These are phyloP conservation scores for Phoxinus dragarum DNA, from an alignment of 2,797 vertebrate species.

Conservation along the genomic window DNA sequence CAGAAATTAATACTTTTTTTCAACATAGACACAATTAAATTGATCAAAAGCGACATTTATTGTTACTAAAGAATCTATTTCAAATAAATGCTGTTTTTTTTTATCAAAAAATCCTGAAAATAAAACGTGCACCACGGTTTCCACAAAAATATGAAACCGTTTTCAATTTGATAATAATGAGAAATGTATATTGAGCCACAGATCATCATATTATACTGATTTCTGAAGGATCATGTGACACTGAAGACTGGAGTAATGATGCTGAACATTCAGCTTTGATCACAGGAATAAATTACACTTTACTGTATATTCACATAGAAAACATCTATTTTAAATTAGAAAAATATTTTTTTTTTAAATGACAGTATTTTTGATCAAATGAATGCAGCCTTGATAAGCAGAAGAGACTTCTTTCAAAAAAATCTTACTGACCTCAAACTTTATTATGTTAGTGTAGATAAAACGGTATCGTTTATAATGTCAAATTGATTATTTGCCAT, in stretches of 20 bases:
- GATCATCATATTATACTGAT: neutral
- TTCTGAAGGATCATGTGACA: neutral
- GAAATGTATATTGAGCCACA: neutral
- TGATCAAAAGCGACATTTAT: too few species aligned
- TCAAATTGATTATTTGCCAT: neutral
- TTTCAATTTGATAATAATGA: neutral
- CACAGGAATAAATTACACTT: neutral
- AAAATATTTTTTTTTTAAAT: neutral
- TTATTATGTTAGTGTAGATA: neutral
- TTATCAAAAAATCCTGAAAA: too few species aligned
- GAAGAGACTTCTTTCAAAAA: neutral
- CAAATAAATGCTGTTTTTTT: too few species aligned
- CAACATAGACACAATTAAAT: too few species aligned
- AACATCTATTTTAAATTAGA: accelerated
- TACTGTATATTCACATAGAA: neutral
- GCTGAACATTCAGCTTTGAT: neutral
- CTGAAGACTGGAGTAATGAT: neutral
- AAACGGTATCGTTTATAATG: neutral
- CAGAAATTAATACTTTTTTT: too few species aligned
- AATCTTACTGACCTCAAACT: too few species aligned
- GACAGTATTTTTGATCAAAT: neutral
- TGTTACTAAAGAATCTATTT: too few species aligned
- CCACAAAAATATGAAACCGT: neutral
- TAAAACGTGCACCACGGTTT: too few species aligned
- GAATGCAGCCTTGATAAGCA: neutral